phyloP scores from a whole-genome alignment of 2,113 vertebrate genomes.

The Oncorhynchus gorbuscha region DNA sequence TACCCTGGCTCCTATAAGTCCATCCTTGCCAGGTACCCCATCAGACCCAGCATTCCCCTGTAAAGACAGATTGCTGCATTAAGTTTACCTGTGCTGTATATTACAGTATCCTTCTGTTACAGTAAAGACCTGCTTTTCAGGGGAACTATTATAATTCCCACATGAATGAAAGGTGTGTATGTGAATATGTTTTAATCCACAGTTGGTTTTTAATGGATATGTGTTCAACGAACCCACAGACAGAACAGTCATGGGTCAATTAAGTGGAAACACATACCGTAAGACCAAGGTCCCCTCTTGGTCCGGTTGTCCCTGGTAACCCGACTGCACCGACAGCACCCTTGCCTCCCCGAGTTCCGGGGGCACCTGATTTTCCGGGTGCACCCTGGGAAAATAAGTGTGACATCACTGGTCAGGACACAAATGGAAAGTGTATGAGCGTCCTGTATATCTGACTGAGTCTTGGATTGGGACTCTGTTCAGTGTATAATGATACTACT shows the following conservation, averaged over 20 bases:
- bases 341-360: constrained; percentile 82
- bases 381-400: constrained; percentile 77
- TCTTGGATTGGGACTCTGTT: too few relatives aligned
- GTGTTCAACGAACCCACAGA: too few relatives aligned
- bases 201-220: neutral
- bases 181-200: neutral
- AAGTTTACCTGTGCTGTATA: neutral
- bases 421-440: too few relatives aligned
- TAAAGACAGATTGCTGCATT: constrained; percentile 28
- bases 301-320: constrained; percentile 83
- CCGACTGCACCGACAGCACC: constrained; percentile 87
- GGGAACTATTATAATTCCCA: neutral
- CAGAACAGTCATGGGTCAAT: neutral
- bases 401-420: neutral
- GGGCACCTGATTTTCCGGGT: constrained; percentile 86
- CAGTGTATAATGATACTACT: neutral
- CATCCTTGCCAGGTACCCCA: constrained; percentile 87
- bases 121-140: neutral
- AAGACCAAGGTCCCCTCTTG: constrained; percentile 88
- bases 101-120: too few relatives aligned
- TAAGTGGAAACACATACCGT: constrained; percentile 76
- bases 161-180: neutral
- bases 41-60: constrained; percentile 90
- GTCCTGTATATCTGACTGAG: too few relatives aligned
- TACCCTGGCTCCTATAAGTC: constrained; percentile 87